These are phyloP conservation scores for Candidula unifasciata DNA, from an alignment of 2,888 invertebrate genomes.

Conservation along the genomic window DNA sequence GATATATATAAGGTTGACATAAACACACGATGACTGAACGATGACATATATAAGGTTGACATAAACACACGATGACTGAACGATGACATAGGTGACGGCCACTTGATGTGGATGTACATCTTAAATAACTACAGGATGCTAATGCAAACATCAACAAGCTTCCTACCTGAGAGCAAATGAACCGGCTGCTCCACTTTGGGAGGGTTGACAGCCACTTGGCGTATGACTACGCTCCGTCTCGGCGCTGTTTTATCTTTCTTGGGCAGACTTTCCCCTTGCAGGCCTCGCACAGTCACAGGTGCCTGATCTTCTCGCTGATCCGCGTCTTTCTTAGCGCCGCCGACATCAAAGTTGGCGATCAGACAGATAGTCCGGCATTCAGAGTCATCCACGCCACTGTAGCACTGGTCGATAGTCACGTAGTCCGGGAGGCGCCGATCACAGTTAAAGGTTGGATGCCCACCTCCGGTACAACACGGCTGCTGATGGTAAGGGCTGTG, in stretches of 20 bases:
- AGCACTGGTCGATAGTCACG: constrained; percentile 51
- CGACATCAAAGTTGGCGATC: constrained; percentile 41
- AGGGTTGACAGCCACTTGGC: constrained; percentile 43
- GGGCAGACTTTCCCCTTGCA: background rate
- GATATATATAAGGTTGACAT: no score
- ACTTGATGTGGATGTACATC: no score
- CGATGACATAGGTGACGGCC: no score
- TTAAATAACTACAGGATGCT: no score
- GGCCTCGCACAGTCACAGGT: background rate
- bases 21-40: no score
- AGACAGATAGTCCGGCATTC: constrained; percentile 45
- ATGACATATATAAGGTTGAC: no score
- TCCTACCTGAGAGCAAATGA: constrained; percentile 40
- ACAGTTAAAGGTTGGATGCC: constrained; percentile 11
- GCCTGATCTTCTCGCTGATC: background rate
- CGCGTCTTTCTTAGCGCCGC: background rate
- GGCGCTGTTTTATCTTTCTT: constrained; percentile 28
- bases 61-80: no score
- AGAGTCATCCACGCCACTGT: constrained; percentile 39
- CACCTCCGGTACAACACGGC: background rate
- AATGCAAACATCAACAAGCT: no score
- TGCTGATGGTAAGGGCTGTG: background rate
- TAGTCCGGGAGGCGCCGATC: constrained; percentile 47
- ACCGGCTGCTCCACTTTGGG: constrained; percentile 33
- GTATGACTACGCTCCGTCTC: constrained; percentile 42